phyloP scores from a whole-genome alignment of 2,113 vertebrate genomes.

The Hippocampus mohnikei region DNA sequence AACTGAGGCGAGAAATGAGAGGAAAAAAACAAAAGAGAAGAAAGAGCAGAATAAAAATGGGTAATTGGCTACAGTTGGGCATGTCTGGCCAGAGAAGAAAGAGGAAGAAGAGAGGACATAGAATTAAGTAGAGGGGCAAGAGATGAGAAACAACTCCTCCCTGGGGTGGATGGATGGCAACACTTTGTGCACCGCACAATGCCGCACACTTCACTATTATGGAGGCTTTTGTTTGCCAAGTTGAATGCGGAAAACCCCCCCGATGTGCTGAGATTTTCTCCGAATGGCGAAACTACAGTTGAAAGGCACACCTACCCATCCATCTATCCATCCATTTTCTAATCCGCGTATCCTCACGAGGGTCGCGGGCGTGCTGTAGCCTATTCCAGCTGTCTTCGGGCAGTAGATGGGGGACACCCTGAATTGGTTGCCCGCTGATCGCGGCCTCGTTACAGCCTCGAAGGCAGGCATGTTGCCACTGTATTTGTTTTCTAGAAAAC shows the following conservation, averaged over 20 bases:
- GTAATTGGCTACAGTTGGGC: conserved; percentile 77
- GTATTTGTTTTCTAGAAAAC: neutral
- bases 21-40: conserved; percentile 45
- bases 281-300: neutral
- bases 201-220: conserved; percentile 9
- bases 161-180: conserved; percentile 29
- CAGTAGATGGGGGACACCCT: too few species aligned
- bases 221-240: conserved; percentile 5
- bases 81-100: conserved; percentile 75
- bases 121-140: conserved; percentile 47
- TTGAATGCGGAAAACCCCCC: conserved; percentile 15
- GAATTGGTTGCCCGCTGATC: too few species aligned
- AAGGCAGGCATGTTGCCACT: neutral
- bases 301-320: neutral
- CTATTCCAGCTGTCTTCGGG: too few species aligned
- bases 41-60: conserved; percentile 52
- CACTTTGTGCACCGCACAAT: conserved; percentile 30
- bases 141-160: conserved; percentile 31
- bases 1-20: conserved; percentile 66
- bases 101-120: conserved; percentile 48
- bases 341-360: too few species aligned
- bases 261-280: conserved; percentile 2
- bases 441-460: neutral
- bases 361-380: too few species aligned
- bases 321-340: too few species aligned